phyloP scores from a whole-genome alignment of 23 tunicate species.

The Clavelina lepadiformis region DNA sequence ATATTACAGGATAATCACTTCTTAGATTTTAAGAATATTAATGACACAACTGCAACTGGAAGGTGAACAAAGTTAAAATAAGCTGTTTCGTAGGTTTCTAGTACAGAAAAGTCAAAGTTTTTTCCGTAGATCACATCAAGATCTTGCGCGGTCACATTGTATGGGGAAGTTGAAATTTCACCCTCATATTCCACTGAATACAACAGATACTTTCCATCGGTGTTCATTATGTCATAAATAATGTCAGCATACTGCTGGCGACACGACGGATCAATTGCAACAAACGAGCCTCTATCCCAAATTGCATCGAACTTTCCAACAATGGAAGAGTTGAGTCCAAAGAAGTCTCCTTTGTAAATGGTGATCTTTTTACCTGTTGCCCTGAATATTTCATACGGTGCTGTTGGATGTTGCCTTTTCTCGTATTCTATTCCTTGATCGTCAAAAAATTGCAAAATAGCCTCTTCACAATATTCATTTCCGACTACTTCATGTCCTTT shows the following conservation, averaged over 20 bases:
- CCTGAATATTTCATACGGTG: slow-evolving; percentile 17
- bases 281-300: slow-evolving; percentile 65
- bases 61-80: no score
- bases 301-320: slow-evolving; percentile 62
- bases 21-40: no score
- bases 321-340: slow-evolving; percentile 14
- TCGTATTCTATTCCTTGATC: slow-evolving; percentile 27
- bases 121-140: no score
- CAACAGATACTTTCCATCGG: slow-evolving; percentile 23
- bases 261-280: slow-evolving; percentile 34
- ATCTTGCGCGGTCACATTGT: no score
- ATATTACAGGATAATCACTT: no score
- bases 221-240: slow-evolving; percentile 22
- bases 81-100: no score
- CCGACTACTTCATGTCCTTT: slow-evolving; percentile 74
- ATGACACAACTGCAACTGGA: no score
- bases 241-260: slow-evolving; percentile 21
- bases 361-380: slow-evolving; percentile 33
- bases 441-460: slow-evolving; percentile 39
- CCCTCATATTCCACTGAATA: no score
- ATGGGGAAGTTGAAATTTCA: no score
- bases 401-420: neutral
- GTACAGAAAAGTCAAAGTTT: no score
- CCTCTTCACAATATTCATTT: slow-evolving; percentile 48
- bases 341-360: slow-evolving; percentile 67